Conservation (phyloP, 2,888 invertebrate genomes). For the Stictocephala bisonia region DNA sequence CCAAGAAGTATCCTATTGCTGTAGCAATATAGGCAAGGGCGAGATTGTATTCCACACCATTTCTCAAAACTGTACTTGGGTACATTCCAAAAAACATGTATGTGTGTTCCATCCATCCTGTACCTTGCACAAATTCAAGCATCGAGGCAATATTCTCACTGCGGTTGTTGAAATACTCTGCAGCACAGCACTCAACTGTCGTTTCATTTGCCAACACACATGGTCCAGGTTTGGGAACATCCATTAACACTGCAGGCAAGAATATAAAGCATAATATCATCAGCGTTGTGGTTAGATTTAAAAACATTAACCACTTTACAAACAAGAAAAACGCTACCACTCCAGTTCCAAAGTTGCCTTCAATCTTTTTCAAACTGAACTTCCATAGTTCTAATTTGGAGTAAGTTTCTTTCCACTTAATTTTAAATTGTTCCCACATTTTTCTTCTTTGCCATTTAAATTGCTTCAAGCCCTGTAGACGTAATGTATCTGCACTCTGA, state of each 20-base stretch:
- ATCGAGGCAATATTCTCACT: slow-evolving; percentile 29
- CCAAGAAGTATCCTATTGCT: slow-evolving; percentile 72
- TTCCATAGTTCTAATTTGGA: slow-evolving; percentile 82
- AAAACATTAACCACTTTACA: slow-evolving; percentile 83
- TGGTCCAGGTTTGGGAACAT: slow-evolving; percentile 40
- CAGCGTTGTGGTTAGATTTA: slow-evolving; percentile 72
- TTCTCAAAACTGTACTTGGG: slow-evolving; percentile 53
- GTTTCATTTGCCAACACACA: slow-evolving; percentile 51
- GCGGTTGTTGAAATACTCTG: slow-evolving; percentile 50
- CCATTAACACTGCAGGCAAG: slow-evolving; percentile 50
- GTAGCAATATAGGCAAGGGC: slow-evolving; percentile 78
- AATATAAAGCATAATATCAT: slow-evolving; percentile 51
- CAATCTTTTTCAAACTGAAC: slow-evolving; percentile 79
- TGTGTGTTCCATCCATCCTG: slow-evolving; percentile 82
- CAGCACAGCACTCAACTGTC: slow-evolving; percentile 53
- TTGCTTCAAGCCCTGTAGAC: slow-evolving; percentile 84
- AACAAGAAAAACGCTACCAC: slow-evolving; percentile 88
- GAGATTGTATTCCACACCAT: slow-evolving; percentile 72
- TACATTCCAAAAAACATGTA: slow-evolving; percentile 87
- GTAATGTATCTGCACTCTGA: slow-evolving; percentile 84
- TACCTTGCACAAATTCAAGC: slow-evolving; percentile 76
- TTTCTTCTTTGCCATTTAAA: slow-evolving; percentile 83
- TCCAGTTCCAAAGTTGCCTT: slow-evolving; percentile 85
- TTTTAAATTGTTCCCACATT: slow-evolving; percentile 76
- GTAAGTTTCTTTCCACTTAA: slow-evolving; percentile 73